These are phyloP conservation scores for Rapana venosa DNA, from an alignment of 2,888 invertebrate species.

Conservation along the genomic window DNA sequence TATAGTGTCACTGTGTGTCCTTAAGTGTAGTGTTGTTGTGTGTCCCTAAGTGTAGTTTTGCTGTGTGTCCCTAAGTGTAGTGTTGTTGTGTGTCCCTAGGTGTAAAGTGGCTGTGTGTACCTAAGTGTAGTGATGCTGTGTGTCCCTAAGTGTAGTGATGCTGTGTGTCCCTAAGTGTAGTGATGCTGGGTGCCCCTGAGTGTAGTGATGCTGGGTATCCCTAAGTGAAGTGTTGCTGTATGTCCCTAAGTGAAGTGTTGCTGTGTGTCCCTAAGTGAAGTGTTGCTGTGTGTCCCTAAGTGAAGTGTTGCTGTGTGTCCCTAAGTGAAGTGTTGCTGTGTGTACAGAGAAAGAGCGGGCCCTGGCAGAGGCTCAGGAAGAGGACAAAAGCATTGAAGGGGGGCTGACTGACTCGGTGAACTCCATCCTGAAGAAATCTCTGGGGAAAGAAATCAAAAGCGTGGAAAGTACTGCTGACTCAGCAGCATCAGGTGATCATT, in stretches of 20 bases:
- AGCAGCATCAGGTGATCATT: neutral
- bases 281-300: neutral
- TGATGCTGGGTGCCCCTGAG: neutral
- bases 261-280: neutral
- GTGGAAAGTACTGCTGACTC: neutral
- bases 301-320: neutral
- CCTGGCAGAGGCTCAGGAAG: neutral
- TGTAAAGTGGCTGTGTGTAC: no score
- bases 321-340: neutral
- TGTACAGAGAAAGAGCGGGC: slow-evolving; percentile 28
- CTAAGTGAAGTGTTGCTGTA: neutral
- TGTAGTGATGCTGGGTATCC: neutral
- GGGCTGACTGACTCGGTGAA: slow-evolving; percentile 31
- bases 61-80: no score
- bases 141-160: no score
- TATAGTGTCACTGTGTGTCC: no score
- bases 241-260: neutral
- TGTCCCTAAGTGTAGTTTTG: no score
- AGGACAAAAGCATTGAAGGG: slow-evolving; percentile 23
- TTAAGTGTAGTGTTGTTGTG: no score
- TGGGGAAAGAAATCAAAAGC: slow-evolving; percentile 32
- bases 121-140: no score
- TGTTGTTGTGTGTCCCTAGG: no score
- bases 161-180: no score
- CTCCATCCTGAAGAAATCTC: slow-evolving; percentile 39